Evolutionary conservation across 2,797 vertebrate species (phyloP).

Genomic region (Typhlichthys eigenmanni): DNA sequence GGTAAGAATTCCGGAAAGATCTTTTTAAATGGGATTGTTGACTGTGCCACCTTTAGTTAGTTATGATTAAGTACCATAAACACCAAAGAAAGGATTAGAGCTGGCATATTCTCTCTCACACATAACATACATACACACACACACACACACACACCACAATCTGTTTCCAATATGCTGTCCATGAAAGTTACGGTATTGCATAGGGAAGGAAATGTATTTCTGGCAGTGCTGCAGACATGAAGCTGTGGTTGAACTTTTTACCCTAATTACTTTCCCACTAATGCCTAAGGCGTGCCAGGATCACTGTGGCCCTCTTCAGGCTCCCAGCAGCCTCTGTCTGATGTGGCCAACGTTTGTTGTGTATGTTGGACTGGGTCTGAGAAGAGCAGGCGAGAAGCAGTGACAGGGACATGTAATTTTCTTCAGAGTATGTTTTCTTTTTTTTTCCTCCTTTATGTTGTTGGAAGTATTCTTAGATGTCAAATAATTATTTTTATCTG

Average conservation of each 20-base stretch:
- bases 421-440: too few relatives aligned
- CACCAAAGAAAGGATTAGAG: slow-evolving; percentile 72
- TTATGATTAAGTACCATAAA: slow-evolving; percentile 75
- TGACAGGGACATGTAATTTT: slow-evolving; percentile 11
- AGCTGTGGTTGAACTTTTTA: slow-evolving; percentile 96
- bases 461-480: neutral
- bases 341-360: slow-evolving; percentile 92
- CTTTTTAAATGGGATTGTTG: neutral
- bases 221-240: slow-evolving; percentile 84
- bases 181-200: slow-evolving; percentile 80
- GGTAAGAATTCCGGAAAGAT: neutral
- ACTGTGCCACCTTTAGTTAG: slow-evolving; percentile 21
- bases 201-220: slow-evolving; percentile 86
- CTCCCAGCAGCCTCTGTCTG: slow-evolving; percentile 89
- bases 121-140: neutral
- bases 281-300: slow-evolving; percentile 91
- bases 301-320: slow-evolving; percentile 89
- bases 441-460: too few relatives aligned
- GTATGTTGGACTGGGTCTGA: slow-evolving; percentile 77
- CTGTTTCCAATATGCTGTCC: slow-evolving; percentile 84
- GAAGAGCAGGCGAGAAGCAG: slow-evolving; percentile 30
- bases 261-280: slow-evolving; percentile 94
- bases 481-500: slow-evolving; percentile 16
- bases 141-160: slow-evolving; percentile 42
- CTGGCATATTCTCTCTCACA: slow-evolving; percentile 34